phyloP scores from a whole-genome alignment of 2,113 vertebrate genomes.

The Tiliqua scincoides region DNA sequence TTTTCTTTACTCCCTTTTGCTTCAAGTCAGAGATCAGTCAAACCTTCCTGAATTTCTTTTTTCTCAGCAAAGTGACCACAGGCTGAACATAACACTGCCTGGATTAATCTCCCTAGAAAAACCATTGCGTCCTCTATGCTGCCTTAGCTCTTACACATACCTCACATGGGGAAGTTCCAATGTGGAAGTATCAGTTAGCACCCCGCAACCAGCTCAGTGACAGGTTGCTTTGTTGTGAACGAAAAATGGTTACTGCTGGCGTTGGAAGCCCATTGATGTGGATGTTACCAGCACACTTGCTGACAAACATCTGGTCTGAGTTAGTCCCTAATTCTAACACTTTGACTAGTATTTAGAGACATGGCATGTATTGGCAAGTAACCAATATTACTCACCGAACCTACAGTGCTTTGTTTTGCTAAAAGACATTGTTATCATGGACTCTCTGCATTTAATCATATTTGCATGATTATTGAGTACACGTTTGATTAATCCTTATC shows the following conservation, averaged over 20 bases:
- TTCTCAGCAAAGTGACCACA: slow-evolving; percentile 60
- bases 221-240: slow-evolving; percentile 79
- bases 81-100: slow-evolving; percentile 70
- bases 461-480: slow-evolving; percentile 24
- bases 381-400: slow-evolving; percentile 50
- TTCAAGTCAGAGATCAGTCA: slow-evolving; percentile 54
- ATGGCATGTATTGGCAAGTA: slow-evolving; percentile 62
- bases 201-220: slow-evolving; percentile 68
- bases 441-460: slow-evolving; percentile 16
- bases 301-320: slow-evolving; percentile 83
- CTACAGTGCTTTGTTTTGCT: slow-evolving; percentile 51
- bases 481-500: slow-evolving; percentile 13
- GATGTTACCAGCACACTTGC: slow-evolving; percentile 73
- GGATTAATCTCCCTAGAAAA: slow-evolving; percentile 85
- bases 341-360: slow-evolving; percentile 71
- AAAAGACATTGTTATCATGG: slow-evolving; percentile 32
- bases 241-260: slow-evolving; percentile 86
- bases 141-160: slow-evolving; percentile 53
- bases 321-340: slow-evolving; percentile 79
- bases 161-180: slow-evolving; percentile 63
- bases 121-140: slow-evolving; percentile 78
- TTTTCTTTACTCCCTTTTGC: slow-evolving; percentile 37
- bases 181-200: slow-evolving; percentile 81
- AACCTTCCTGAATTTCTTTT: slow-evolving; percentile 54
- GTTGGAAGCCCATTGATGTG: slow-evolving; percentile 82